These are phyloP conservation scores for Atherinosoma microstoma DNA, from an alignment of 2,797 vertebrate species.

Conservation along the genomic window DNA sequence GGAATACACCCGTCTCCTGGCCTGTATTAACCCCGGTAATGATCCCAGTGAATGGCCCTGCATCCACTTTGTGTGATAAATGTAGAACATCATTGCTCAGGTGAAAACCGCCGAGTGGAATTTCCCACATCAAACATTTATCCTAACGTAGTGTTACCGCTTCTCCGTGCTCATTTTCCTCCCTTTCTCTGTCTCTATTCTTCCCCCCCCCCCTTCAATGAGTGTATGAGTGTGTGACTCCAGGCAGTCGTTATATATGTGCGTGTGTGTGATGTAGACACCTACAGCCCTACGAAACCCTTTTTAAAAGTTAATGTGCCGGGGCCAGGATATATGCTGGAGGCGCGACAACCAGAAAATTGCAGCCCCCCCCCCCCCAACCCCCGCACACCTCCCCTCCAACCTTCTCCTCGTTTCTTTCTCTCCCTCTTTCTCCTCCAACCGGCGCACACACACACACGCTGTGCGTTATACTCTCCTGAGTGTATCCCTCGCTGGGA, in stretches of 20 bases:
- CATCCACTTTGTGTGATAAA: conserved; percentile 75
- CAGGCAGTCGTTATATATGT: conserved; percentile 72
- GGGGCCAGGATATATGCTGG: conserved; percentile 92
- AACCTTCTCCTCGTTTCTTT: conserved; percentile 62
- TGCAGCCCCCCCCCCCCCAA: conserved; percentile 88
- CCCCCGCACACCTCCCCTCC: conserved; percentile 57
- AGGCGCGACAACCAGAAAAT: conserved; percentile 98
- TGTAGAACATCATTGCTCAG: conserved; percentile 76
- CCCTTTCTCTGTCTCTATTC: conserved; percentile 64
- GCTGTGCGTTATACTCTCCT: conserved; percentile 86
- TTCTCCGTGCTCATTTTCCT: conserved; percentile 69
- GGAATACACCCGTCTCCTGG: conserved; percentile 70
- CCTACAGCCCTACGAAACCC: conserved; percentile 86
- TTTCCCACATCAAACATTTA: conserved; percentile 86
- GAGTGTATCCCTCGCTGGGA: conserved; percentile 94
- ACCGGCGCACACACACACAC: conserved; percentile 65
- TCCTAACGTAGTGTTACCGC: conserved; percentile 70
- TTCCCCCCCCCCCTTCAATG: conserved; percentile 31
- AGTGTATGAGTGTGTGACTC: conserved; percentile 77
- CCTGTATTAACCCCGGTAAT: conserved; percentile 77
- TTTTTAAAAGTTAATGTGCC: conserved; percentile 92
- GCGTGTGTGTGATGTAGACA: conserved; percentile 78
- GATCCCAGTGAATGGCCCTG: conserved; percentile 70
- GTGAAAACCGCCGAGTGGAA: conserved; percentile 72
- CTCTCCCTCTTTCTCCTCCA: conserved; percentile 60